Base-by-base conservation (phyloP, 2,888 invertebrate genomes). In the Oxyscelio sp. region DNA sequence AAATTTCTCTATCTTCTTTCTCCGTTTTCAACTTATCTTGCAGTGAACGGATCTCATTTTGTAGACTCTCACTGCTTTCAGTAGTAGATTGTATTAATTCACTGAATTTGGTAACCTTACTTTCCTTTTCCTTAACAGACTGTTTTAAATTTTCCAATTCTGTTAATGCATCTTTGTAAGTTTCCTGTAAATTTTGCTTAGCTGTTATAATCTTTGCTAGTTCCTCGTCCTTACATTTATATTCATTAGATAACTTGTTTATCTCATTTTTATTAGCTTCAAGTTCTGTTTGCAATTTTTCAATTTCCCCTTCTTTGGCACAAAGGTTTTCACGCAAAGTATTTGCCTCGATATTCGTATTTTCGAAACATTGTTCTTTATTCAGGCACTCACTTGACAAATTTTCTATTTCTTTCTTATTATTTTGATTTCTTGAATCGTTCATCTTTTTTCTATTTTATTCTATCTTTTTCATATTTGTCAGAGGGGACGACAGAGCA, bases 1-100 rank as follows among this genome's bases (percentile, higher is more conserved):
- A 94, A 82, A 95, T 94, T 88, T 94, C 94, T 40, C 95, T 92
- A 84, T 95, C 95, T 85, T 95, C 95, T 87, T 95, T 95, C 13
- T 95, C 95, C 89, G 94, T 94, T 65, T 95, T 94, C 48, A 95
- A 88, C 90, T 95, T 95, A 74, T 95, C 95, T 54, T 95, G 94
- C 85, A 95, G 83, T 1, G 21, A 19, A 19, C 68, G 45, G 21
- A 87, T 68, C 22, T 85, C 56, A 38, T 83, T 81, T 45, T 79
- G 73, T 8, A 65, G 15, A 9, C 11, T 24, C 19, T 83, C 71
- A 31, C 52, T 70, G 19, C 77, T 94, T 52, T 95, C 94, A 92
- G 95, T 95, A 13, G 95, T 90, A 59, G 94, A 87, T 4, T 93
- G 91, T 80, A 95, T 93, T 88, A 95, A 94, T 87, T 94, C 94